These are phyloP conservation scores for Paraescarpia echinospica DNA, from an alignment of 1,140 invertebrate species.

Conservation along the genomic window DNA sequence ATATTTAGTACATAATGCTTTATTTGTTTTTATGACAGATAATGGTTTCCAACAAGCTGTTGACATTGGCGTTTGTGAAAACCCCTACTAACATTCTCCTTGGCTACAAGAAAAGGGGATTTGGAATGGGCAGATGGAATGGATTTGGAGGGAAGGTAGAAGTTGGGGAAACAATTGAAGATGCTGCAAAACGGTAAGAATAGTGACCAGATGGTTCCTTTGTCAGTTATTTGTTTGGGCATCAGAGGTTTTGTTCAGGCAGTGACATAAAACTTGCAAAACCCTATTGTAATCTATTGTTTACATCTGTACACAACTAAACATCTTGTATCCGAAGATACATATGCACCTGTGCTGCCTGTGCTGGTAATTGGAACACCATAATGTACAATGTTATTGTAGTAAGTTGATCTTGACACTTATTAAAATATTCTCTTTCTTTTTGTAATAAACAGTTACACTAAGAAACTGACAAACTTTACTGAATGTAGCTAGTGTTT, in stretches of 20 bases:
- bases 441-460: background rate
- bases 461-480: too few relatives aligned
- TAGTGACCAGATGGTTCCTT: background rate
- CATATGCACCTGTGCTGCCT: too few relatives aligned
- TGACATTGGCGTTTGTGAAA: conserved; percentile 65
- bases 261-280: background rate
- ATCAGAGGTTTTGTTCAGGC: background rate
- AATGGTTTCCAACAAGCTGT: conserved; percentile 35
- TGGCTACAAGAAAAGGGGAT: conserved; percentile 74
- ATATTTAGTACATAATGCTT: too few relatives aligned
- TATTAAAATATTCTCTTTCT: background rate
- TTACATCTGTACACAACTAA: background rate
- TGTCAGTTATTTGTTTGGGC: background rate
- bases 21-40: background rate
- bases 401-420: background rate
- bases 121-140: conserved; percentile 74
- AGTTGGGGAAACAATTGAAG: conserved; percentile 66
- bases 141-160: conserved; percentile 82
- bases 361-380: background rate
- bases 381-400: background rate
- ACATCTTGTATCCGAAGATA: background rate
- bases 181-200: conserved; percentile 65
- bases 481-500: too few relatives aligned
- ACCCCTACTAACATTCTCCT: conserved; percentile 65
- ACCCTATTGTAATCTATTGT: background rate